These are phyloP conservation scores for Microtus oregoni DNA, from an alignment of 2,113 vertebrate genomes.

Conservation along the genomic window DNA sequence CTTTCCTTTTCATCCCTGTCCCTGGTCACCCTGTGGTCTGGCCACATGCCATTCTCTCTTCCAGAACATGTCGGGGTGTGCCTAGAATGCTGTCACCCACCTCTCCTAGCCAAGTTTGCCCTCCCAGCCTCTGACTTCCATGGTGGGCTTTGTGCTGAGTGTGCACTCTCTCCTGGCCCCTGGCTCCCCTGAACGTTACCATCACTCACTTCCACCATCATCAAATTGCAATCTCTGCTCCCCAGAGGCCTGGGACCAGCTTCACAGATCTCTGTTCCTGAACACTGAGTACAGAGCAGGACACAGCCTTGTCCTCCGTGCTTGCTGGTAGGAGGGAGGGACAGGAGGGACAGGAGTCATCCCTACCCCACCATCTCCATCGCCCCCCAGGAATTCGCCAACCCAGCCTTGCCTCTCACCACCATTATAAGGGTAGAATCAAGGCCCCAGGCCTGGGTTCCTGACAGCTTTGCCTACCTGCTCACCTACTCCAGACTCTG, in stretches of 20 bases:
- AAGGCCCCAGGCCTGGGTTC: not conserved
- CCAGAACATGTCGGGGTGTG: not conserved
- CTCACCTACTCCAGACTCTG: not conserved
- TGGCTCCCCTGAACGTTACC: not conserved
- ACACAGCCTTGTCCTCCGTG: not conserved
- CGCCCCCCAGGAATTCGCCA: not conserved
- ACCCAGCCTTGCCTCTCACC: too few relatives aligned
- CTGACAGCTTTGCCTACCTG: not conserved
- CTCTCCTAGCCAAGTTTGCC: not conserved
- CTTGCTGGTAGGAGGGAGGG: not conserved
- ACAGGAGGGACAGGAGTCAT: not conserved
- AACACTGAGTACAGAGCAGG: not conserved
- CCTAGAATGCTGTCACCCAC: too few relatives aligned
- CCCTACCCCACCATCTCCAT: not conserved
- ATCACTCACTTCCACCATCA: not conserved
- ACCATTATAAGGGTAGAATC: not conserved
- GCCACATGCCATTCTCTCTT: not conserved
- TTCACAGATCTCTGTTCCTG: not conserved
- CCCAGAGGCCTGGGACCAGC: not conserved
- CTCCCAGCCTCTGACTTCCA: not conserved
- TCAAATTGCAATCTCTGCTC: not conserved
- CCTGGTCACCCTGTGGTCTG: not conserved
- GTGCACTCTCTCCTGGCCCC: not conserved
- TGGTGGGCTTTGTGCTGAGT: not conserved
- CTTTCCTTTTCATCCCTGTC: not conserved